A percentile compares a stretch with the other conserved stretches of the same genome.
Evolutionary conservation across 2,113 vertebrate genomes (phyloP).

Genomic region (Benitochromis conjunctus): DNA sequence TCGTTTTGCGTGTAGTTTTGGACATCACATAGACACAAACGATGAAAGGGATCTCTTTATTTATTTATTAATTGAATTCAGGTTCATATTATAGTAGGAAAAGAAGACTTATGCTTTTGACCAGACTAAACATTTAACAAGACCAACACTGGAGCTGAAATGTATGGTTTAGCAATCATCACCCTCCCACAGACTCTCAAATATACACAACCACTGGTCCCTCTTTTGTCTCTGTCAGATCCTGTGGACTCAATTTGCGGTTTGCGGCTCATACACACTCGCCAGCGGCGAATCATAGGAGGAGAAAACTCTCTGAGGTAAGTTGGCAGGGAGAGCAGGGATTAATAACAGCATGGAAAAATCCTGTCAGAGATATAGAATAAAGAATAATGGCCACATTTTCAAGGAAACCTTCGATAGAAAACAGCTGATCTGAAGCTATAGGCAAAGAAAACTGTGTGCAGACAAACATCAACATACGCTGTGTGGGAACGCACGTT

Average conservation of each 20-base stretch:
- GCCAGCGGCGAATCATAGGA: conserved; percentile 93
- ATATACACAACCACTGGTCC: conserved; percentile 1
- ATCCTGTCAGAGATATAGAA: background rate
- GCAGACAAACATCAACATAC: background rate
- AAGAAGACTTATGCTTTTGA: conserved; percentile 20
- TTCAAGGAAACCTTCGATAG: background rate
- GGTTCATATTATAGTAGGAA: background rate
- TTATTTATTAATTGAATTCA: conserved; percentile 8
- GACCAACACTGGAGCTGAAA: conserved; percentile 6
- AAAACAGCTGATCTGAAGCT: conserved; percentile 3
- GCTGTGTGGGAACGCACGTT: background rate
- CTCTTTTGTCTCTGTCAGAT: conserved; percentile 74
- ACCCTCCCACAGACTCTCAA: background rate
- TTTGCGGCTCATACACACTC: conserved; percentile 81
- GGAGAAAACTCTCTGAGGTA: conserved; percentile 96
- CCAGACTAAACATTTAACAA: conserved; percentile 41
- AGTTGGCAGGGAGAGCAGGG: conserved; percentile 27
- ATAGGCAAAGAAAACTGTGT: background rate
- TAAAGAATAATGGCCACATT: background rate
- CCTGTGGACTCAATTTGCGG: conserved; percentile 81
- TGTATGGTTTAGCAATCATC: conserved; percentile 47
- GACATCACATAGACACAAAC: background rate
- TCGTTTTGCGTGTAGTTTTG: background rate
- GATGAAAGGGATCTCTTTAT: conserved; percentile 11
- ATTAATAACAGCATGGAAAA: conserved; percentile 7